These are phyloP conservation scores for Lasioglossum villosulum DNA, from an alignment of 2,888 invertebrate species.

Conservation along the genomic window DNA sequence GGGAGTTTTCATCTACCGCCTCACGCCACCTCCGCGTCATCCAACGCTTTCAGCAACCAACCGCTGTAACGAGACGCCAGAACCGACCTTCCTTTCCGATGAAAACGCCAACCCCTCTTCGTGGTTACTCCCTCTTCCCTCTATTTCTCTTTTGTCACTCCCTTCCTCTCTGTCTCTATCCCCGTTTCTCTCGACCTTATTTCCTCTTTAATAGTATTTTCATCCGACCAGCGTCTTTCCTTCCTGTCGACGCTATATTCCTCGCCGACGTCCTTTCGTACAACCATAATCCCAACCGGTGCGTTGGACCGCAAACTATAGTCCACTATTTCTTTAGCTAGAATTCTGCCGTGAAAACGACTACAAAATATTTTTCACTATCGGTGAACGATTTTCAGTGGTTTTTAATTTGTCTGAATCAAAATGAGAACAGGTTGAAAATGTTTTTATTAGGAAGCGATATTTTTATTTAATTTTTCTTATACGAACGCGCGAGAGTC, in stretches of 20 bases:
- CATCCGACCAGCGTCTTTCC: constrained; percentile 21
- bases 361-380: no score
- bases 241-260: background rate
- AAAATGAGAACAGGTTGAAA: no score
- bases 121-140: constrained; percentile 61
- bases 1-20: constrained; percentile 64
- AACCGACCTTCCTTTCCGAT: constrained; percentile 78
- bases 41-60: constrained; percentile 76
- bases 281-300: background rate
- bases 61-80: constrained; percentile 83
- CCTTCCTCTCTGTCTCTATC: constrained; percentile 15
- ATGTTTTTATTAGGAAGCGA: no score
- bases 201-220: constrained; percentile 42
- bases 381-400: no score
- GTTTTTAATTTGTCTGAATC: no score
- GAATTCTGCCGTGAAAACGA: no score
- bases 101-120: constrained; percentile 77
- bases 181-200: constrained; percentile 36
- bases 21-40: constrained; percentile 62
- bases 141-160: constrained; percentile 4
- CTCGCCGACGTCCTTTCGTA: background rate
- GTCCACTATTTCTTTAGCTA: no score
- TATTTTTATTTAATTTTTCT: no score
- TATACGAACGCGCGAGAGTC: no score
- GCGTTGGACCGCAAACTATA: no score